Conservation (phyloP, 1,140 invertebrate genomes). For the Bombus turneri region DNA sequence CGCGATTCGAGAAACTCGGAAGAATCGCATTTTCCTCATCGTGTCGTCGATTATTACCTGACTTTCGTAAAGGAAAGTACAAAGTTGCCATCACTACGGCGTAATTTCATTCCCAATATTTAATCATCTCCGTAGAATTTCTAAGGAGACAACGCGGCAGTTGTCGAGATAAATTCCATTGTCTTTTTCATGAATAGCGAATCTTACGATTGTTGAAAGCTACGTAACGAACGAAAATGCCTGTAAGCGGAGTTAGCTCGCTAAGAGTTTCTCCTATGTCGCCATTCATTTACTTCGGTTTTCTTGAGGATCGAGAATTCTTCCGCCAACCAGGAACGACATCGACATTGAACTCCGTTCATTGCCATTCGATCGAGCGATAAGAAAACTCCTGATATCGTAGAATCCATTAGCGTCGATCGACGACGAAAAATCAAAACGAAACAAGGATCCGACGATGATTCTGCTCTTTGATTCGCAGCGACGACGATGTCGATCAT, state of each 20-base stretch:
- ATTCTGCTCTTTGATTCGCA: neutral
- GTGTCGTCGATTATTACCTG: neutral
- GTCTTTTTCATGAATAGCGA: neutral
- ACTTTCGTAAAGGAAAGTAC: no score
- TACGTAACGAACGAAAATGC: neutral
- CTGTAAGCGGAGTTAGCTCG: neutral
- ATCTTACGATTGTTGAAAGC: neutral
- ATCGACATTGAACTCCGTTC: neutral
- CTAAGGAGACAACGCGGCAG: neutral
- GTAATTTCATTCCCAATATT: neutral
- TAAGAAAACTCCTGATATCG: neutral
- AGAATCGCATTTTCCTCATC: constrained; percentile 4
- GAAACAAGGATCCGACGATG: neutral
- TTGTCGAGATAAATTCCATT: no score
- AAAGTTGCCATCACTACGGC: no score
- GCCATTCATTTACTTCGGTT: neutral
- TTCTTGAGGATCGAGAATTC: neutral
- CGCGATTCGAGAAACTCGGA: neutral
- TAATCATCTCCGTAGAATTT: no score
- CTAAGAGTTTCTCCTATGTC: neutral
- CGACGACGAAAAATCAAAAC: neutral
- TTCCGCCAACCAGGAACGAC: neutral
- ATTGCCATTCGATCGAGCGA: neutral
- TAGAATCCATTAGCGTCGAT: neutral
- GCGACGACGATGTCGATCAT: neutral